Evolutionary conservation across 1,140 invertebrate species (phyloP).

Genomic region (Antheraea pernyi): DNA sequence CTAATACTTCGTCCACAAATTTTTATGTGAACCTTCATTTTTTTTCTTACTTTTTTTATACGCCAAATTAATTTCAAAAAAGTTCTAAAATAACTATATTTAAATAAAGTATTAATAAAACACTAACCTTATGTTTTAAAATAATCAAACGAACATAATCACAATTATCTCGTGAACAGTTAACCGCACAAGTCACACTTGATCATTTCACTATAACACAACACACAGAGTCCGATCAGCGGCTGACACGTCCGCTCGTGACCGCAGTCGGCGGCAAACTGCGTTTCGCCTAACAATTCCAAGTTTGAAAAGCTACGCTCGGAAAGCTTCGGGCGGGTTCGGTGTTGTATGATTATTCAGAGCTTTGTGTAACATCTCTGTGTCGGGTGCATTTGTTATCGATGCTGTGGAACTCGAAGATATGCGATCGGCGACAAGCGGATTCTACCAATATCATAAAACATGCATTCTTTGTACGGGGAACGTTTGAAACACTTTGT

Average conservation of each 20-base stretch:
- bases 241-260: slow-evolving; percentile 23
- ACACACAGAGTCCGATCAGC: slow-evolving; percentile 6
- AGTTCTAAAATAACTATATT: no score
- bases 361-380: slow-evolving; percentile 16
- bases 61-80: no score
- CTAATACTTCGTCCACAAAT: no score
- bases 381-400: slow-evolving; percentile 17
- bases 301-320: slow-evolving; percentile 23
- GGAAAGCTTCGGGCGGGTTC: slow-evolving; percentile 29
- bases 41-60: no score
- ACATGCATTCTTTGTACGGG: not conserved
- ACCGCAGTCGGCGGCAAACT: slow-evolving; percentile 34
- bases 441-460: slow-evolving; percentile 13
- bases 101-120: not conserved
- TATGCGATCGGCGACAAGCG: slow-evolving; percentile 11
- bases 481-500: not conserved
- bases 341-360: slow-evolving; percentile 26
- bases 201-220: slow-evolving; percentile 38
- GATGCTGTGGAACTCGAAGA: not conserved
- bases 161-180: slow-evolving; percentile 36
- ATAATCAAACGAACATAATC: slow-evolving; percentile 17
- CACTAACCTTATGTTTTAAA: slow-evolving; percentile 3
- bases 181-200: slow-evolving; percentile 30
- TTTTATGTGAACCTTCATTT: no score
- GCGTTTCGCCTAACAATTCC: slow-evolving; percentile 20